A percentile compares a stretch with the other conserved stretches of the same genome.
phyloP scores from a whole-genome alignment of 1,140 invertebrate species.

The Odontomachus brunneus region DNA sequence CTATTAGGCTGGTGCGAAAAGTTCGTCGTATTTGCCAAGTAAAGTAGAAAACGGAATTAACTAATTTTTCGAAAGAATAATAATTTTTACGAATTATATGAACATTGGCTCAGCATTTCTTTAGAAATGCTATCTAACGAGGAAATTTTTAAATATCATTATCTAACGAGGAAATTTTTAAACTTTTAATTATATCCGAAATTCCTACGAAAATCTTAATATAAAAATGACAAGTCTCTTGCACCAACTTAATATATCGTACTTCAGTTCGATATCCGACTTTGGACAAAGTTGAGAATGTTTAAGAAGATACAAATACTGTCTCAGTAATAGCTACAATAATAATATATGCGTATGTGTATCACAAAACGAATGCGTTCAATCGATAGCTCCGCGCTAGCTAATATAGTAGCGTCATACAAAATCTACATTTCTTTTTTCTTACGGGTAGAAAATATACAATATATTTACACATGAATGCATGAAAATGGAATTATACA shows the following conservation, averaged over 20 bases:
- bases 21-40: no score
- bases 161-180: no score
- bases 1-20: not conserved
- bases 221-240: no score
- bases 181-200: no score
- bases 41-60: no score
- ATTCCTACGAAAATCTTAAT: no score
- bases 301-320: constrained; percentile 47
- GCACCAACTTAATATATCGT: not conserved
- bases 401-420: constrained; percentile 27
- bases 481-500: no score
- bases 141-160: no score
- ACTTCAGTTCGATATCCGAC: constrained; percentile 6
- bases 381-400: not conserved
- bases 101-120: no score
- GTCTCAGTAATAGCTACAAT: not conserved
- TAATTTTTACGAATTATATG: no score
- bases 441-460: constrained; percentile 29
- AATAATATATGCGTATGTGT: constrained; percentile 27
- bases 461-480: constrained; percentile 42
- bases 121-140: no score
- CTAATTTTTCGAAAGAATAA: no score
- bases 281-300: constrained; percentile 45
- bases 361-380: constrained; percentile 48
- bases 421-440: constrained; percentile 39